Evolutionary conservation across 2,797 vertebrate species (phyloP).

Genomic region (Halcyon smyrnensis): DNA sequence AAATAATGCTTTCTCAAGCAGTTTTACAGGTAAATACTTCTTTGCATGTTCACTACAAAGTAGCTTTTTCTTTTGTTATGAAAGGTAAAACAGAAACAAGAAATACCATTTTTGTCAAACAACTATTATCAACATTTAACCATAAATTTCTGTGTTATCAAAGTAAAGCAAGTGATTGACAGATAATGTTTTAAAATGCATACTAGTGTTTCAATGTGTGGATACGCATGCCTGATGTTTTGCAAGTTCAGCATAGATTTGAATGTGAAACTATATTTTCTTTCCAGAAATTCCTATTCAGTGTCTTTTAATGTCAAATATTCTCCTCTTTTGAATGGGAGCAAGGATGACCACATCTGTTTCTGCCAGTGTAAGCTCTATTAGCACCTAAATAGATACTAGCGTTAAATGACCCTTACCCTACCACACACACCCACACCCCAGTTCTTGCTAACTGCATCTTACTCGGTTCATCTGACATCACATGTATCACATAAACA

Average conservation of each 20-base stretch:
- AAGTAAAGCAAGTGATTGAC: neutral
- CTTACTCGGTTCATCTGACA: neutral
- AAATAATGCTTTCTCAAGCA: neutral
- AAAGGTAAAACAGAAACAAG: neutral
- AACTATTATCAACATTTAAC: neutral
- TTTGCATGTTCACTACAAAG: neutral
- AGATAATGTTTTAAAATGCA: neutral
- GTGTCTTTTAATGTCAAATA: neutral
- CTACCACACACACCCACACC: rapidly evolving
- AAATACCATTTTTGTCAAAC: neutral
- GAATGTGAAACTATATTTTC: neutral
- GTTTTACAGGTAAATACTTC: neutral
- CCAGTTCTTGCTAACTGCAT: neutral
- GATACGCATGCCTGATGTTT: neutral
- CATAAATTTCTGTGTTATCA: neutral
- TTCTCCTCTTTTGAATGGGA: neutral
- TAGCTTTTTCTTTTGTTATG: neutral
- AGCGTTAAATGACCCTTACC: neutral
- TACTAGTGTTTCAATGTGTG: neutral
- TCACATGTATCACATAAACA: neutral
- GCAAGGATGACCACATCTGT: neutral
- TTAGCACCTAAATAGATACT: neutral
- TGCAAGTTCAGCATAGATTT: neutral
- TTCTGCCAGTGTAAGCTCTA: neutral
- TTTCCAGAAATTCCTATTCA: neutral